Percentiles rank a stretch among this genome's conserved stretches.
Evolutionary conservation across 2,113 vertebrate genomes (phyloP).

Genomic region (Narcine bancroftii): DNA sequence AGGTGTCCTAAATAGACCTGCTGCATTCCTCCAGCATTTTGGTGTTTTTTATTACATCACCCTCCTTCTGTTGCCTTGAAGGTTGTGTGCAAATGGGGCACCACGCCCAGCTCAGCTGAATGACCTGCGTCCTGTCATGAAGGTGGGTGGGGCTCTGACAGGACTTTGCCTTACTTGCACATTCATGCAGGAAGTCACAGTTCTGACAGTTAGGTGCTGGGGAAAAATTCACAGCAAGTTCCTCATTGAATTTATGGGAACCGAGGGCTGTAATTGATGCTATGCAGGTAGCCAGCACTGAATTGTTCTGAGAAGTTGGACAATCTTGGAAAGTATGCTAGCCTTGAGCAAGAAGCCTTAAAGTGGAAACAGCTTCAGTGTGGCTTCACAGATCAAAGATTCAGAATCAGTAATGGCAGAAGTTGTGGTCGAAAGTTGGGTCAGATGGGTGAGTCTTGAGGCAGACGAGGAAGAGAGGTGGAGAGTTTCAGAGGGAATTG

Average conservation of each 20-base stretch:
- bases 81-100: background rate
- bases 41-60: no score
- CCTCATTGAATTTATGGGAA: background rate
- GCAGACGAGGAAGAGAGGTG: background rate
- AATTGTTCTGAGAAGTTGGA: background rate
- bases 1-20: no score
- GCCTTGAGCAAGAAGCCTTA: background rate
- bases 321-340: no score
- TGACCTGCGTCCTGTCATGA: background rate
- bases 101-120: background rate
- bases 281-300: background rate
- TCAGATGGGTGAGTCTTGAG: background rate
- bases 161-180: background rate
- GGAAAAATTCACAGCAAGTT: background rate
- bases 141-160: background rate
- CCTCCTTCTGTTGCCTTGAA: no score
- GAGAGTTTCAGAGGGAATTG: background rate
- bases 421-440: background rate
- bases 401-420: background rate
- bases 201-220: background rate
- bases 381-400: background rate
- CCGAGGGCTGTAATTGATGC: background rate
- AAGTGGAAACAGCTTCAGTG: background rate
- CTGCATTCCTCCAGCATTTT: no score
- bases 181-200: background rate